These are phyloP conservation scores for Peromyscus nudipes DNA, from an alignment of 2,797 vertebrate species.

Conservation along the genomic window DNA sequence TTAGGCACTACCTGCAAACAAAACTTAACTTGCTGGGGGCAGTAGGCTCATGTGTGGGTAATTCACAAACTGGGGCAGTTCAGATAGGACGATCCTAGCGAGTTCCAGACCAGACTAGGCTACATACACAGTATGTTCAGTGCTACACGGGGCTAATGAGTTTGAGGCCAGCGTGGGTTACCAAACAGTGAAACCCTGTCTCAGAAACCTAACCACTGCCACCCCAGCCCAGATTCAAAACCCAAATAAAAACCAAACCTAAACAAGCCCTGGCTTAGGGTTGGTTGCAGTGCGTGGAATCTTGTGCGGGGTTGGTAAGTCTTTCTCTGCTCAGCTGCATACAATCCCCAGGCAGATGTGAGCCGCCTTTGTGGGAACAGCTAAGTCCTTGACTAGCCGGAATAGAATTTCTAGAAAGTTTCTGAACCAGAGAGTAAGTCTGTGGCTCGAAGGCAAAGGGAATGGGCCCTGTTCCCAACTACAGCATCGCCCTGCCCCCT, in stretches of 20 bases:
- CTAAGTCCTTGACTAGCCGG: background rate
- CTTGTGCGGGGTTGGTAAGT: background rate
- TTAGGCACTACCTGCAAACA: background rate
- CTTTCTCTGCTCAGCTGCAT: background rate
- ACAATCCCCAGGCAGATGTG: background rate
- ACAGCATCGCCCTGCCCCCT: conserved; percentile 67
- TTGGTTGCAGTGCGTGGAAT: background rate
- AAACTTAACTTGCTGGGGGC: background rate
- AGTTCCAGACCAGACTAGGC: background rate
- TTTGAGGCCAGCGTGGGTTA: background rate
- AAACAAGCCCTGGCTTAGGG: background rate
- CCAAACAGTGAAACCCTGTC: background rate
- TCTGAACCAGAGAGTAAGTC: background rate
- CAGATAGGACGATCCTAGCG: background rate
- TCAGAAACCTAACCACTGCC: background rate
- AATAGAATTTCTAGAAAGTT: conserved; percentile 27
- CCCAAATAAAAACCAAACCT: background rate
- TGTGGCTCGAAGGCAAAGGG: background rate
- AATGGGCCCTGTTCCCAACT: background rate
- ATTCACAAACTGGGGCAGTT: background rate
- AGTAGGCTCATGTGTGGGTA: background rate
- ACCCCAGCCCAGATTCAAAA: background rate
- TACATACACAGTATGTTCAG: background rate
- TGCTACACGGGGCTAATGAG: background rate
- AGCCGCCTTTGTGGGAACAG: background rate